These are phyloP conservation scores for Ctenicera cuprea DNA, from an alignment of 2,888 invertebrate genomes.

Conservation along the genomic window DNA sequence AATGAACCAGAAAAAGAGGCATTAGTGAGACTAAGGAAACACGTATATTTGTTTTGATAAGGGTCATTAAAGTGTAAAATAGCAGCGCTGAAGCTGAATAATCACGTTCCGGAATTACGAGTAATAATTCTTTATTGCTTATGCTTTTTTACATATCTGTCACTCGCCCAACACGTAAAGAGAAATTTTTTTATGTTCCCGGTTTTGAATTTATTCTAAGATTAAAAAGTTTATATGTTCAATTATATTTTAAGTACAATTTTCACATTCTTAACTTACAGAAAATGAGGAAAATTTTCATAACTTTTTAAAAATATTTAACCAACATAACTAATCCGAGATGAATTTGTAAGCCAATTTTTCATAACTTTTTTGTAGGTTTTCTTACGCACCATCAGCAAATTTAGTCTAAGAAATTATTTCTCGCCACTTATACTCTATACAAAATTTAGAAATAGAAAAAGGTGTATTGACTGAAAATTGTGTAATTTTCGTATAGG, in stretches of 20 bases:
- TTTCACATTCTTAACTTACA: too few relatives aligned
- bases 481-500: too few relatives aligned
- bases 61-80: constrained; percentile 28
- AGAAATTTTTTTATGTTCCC: neutral
- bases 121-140: constrained; percentile 30
- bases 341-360: too few relatives aligned
- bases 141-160: constrained; percentile 25
- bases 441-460: too few relatives aligned
- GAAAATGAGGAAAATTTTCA: too few relatives aligned
- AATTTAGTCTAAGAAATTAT: too few relatives aligned
- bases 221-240: neutral
- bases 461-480: too few relatives aligned
- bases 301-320: too few relatives aligned
- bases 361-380: too few relatives aligned
- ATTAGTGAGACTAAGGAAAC: constrained; percentile 27
- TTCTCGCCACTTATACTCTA: too few relatives aligned
- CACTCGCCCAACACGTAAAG: constrained; percentile 4
- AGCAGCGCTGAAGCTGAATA: constrained; percentile 18
- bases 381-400: too few relatives aligned
- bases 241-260: neutral
- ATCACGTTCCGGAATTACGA: constrained; percentile 30
- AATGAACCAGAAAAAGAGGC: constrained; percentile 13
- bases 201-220: neutral
- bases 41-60: constrained; percentile 29
- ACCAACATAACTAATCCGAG: too few relatives aligned